Percentiles rank a stretch among this genome's conserved stretches.
Conservation (phyloP, 1,140 invertebrate genomes). For the Penaeus vannamei region DNA sequence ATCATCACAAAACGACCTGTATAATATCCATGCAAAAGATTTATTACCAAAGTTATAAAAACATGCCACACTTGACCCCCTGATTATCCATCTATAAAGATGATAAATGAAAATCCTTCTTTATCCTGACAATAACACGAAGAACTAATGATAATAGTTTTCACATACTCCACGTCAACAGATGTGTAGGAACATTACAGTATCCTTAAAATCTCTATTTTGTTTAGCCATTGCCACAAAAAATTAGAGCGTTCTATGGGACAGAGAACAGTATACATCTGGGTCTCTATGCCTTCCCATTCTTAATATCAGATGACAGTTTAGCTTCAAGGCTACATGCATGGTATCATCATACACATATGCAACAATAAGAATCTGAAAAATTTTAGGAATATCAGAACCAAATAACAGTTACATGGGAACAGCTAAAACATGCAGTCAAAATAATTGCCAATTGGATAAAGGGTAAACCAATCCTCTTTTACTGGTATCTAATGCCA, state of each 20-base stretch:
- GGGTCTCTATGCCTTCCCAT: slow-evolving; percentile 40
- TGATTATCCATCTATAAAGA: no score
- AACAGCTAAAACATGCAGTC: slow-evolving; percentile 59
- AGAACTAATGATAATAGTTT: no score
- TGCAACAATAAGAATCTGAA: slow-evolving; percentile 60
- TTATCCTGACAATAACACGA: no score
- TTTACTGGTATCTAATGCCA: slow-evolving; percentile 54
- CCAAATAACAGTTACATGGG: slow-evolving; percentile 45
- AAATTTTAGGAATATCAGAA: slow-evolving; percentile 32
- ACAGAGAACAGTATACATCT: neutral
- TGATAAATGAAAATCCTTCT: no score
- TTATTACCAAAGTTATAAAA: no score
- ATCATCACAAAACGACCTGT: no score
- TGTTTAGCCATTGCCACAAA: neutral
- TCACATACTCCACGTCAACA: no score
- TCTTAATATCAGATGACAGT: slow-evolving; percentile 11
- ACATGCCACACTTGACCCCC: no score
- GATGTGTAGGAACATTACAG: no score
- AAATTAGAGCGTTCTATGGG: neutral
- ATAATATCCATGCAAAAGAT: no score
- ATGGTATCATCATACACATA: slow-evolving; percentile 47
- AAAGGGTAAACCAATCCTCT: slow-evolving; percentile 43
- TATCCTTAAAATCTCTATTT: no score
- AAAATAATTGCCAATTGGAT: slow-evolving; percentile 39
- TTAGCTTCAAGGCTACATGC: slow-evolving; percentile 52